Evolutionary conservation across 1,140 invertebrate genomes (phyloP).

Genomic region (Potamilus streckersoni): DNA sequence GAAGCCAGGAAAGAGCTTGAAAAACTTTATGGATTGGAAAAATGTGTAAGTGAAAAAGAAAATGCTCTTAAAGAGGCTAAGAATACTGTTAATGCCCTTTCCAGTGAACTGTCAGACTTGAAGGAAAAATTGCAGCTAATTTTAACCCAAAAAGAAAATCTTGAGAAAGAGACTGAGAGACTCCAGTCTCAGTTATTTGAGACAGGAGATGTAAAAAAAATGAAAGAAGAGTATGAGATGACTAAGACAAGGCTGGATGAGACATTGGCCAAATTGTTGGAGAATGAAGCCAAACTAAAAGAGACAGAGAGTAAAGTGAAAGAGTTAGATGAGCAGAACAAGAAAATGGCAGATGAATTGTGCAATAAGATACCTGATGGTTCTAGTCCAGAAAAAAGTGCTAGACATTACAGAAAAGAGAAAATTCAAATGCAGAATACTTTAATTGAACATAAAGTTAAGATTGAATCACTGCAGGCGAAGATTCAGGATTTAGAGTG

Average conservation of each 20-base stretch:
- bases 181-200: neutral
- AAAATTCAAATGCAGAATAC: constrained; percentile 25
- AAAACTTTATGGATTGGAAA: constrained; percentile 3
- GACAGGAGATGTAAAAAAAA: neutral
- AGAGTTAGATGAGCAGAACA: constrained; percentile 8
- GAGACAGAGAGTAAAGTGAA: constrained; percentile 7
- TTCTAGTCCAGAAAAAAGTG: constrained; percentile 16
- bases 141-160: too few species aligned
- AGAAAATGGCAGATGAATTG: constrained; percentile 9
- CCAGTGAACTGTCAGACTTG: too few species aligned
- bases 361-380: constrained; percentile 1
- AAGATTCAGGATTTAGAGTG: constrained; percentile 14
- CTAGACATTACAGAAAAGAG: constrained; percentile 17
- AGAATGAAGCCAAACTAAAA: constrained; percentile 3
- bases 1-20: constrained; percentile 12
- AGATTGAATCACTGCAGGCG: constrained; percentile 7
- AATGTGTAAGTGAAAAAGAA: constrained; percentile 2
- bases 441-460: constrained; percentile 16
- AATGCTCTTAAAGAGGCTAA: constrained; percentile 1
- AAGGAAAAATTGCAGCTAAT: too few species aligned
- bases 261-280: neutral
- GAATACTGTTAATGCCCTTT: neutral
- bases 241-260: constrained; percentile 6
- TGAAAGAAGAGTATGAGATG: neutral
- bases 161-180: too few species aligned